Evolutionary conservation across 2,888 invertebrate species (phyloP).

Genomic region (Philereme vetulata): DNA sequence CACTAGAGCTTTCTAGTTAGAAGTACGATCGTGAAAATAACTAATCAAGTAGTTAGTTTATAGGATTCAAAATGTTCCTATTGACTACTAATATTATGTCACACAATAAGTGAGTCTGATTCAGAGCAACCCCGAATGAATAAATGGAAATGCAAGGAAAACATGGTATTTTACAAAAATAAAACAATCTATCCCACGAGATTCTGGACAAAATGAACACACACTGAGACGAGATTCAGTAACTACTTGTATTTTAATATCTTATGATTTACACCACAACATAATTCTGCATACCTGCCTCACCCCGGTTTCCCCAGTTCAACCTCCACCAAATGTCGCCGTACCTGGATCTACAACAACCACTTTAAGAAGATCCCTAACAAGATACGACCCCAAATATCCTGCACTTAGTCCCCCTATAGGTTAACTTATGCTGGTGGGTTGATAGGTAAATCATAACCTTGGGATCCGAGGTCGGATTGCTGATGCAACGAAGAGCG

Average conservation of each 20-base stretch:
- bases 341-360: conserved; percentile 56
- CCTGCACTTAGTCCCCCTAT: conserved; percentile 16
- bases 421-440: conserved; percentile 38
- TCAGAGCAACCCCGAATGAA: no score
- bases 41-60: no score
- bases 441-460: conserved; percentile 51
- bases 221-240: not conserved
- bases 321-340: conserved; percentile 65
- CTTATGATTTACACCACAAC: conserved; percentile 25
- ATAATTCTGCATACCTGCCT: conserved; percentile 31
- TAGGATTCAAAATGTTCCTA: no score
- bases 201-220: no score
- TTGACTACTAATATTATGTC: no score
- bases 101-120: no score
- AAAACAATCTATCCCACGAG: no score
- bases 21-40: no score
- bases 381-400: conserved; percentile 28
- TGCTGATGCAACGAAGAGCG: conserved; percentile 50
- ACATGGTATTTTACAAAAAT: no score
- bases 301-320: conserved; percentile 41
- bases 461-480: conserved; percentile 44
- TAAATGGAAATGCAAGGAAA: no score
- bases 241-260: not conserved
- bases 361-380: conserved; percentile 44
- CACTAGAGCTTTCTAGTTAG: no score